Percentiles rank a stretch among this genome's conserved stretches.
Evolutionary conservation across 2,797 vertebrate genomes (phyloP).

Genomic region (Neosilurus hyrtlii): DNA sequence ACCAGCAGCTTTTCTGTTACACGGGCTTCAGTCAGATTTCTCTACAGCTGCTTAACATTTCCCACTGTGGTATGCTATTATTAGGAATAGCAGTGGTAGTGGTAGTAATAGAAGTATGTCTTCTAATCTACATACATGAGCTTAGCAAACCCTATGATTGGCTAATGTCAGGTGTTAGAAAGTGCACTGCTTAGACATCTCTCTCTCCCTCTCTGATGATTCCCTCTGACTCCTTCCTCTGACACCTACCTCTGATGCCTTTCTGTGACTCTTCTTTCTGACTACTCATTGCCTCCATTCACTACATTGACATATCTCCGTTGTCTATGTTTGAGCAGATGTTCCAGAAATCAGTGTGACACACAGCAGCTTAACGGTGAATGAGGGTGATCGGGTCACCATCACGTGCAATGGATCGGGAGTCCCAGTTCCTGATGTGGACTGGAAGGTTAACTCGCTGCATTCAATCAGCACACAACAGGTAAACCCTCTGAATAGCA

Average conservation of each 20-base stretch:
- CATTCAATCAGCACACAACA: slow-evolving; percentile 85
- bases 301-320: background rate
- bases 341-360: slow-evolving; percentile 90
- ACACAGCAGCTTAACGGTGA: slow-evolving; percentile 86
- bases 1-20: slow-evolving; percentile 83
- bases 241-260: background rate
- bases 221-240: background rate
- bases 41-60: slow-evolving; percentile 89
- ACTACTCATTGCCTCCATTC: background rate
- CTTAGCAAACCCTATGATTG: background rate
- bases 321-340: slow-evolving; percentile 70
- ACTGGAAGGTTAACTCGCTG: slow-evolving; percentile 85
- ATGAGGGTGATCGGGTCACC: slow-evolving; percentile 84
- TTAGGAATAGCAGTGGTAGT: no score
- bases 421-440: slow-evolving; percentile 87
- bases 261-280: background rate
- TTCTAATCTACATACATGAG: background rate
- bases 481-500: slow-evolving; percentile 64
- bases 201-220: background rate
- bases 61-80: slow-evolving; percentile 80
- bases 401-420: slow-evolving; percentile 91
- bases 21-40: slow-evolving; percentile 70
- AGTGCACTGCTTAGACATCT: background rate
- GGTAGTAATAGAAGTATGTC: no score
- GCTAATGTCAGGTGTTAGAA: background rate